Evolutionary conservation across 2,113 vertebrate genomes (phyloP).

Genomic region (Barbus barbus): DNA sequence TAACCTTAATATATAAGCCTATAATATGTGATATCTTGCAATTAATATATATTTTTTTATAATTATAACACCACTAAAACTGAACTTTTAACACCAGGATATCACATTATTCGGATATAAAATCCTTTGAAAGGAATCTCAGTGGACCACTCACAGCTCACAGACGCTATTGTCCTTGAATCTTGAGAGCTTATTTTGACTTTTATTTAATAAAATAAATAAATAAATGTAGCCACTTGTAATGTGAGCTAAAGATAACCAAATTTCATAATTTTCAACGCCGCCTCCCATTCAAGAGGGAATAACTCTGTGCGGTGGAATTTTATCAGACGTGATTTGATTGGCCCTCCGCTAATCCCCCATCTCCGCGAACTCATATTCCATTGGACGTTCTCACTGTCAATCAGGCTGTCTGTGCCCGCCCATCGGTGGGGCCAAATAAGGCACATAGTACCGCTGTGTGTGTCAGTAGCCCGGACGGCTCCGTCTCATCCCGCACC

Average conservation of each 20-base stretch:
- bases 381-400: slow-evolving; percentile 64
- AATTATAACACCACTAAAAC: background rate
- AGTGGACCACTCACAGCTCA: background rate
- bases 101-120: background rate
- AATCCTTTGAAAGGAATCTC: background rate
- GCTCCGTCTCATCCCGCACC: slow-evolving; percentile 53
- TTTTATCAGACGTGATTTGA: slow-evolving; percentile 49
- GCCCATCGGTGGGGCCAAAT: slow-evolving; percentile 72
- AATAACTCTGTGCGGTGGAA: slow-evolving; percentile 56
- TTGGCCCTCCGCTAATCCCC: slow-evolving; percentile 60
- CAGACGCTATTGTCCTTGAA: background rate
- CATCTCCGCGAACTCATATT: slow-evolving; percentile 24
- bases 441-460: slow-evolving; percentile 48
- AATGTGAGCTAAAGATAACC: background rate
- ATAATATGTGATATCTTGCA: background rate
- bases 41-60: background rate
- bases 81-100: background rate
- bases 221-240: background rate
- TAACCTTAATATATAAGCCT: no score
- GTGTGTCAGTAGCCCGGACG: slow-evolving; percentile 62
- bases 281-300: slow-evolving; percentile 33
- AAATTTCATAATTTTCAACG: slow-evolving; percentile 5
- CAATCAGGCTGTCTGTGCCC: slow-evolving; percentile 64
- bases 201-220: background rate
- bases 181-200: background rate